Conservation (phyloP, 1,140 invertebrate species). For the Cotesia typhae region DNA sequence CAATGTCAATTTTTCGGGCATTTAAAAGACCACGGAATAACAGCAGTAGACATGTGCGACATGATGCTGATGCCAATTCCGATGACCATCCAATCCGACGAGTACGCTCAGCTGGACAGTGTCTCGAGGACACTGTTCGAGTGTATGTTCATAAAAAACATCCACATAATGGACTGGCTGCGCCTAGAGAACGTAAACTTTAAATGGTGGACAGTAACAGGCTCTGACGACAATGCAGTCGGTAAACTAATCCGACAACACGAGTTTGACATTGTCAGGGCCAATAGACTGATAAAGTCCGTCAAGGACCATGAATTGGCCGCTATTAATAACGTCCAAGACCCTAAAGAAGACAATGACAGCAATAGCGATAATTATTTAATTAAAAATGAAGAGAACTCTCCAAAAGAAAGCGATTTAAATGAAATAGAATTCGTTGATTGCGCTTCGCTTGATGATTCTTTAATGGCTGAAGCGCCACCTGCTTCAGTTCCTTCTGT, state of each 20-base stretch:
- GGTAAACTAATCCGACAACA: slow-evolving; percentile 39
- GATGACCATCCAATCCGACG: too few species aligned
- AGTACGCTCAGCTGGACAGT: too few species aligned
- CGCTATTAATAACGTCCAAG: slow-evolving; percentile 34
- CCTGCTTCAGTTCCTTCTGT: too few species aligned
- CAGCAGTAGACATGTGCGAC: too few species aligned
- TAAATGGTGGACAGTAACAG: slow-evolving; percentile 50
- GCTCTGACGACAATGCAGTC: slow-evolving; percentile 33
- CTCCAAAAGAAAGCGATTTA: not conserved
- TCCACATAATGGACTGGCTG: slow-evolving; percentile 38
- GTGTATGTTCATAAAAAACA: too few species aligned
- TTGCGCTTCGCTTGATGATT: not conserved
- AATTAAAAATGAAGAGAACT: not conserved
- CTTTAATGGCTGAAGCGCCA: too few species aligned
- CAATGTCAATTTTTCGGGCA: too few species aligned
- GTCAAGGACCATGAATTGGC: not conserved
- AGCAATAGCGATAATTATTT: not conserved
- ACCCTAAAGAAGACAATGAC: not conserved
- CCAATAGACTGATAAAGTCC: slow-evolving; percentile 18
- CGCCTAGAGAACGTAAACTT: slow-evolving; percentile 40
- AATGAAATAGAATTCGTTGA: not conserved
- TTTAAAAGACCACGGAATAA: too few species aligned
- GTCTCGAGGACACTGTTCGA: too few species aligned
- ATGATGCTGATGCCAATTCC: too few species aligned
- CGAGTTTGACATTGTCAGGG: not conserved